These are phyloP conservation scores for Daktulosphaira vitifoliae DNA, from an alignment of 1,140 invertebrate genomes.

Conservation along the genomic window DNA sequence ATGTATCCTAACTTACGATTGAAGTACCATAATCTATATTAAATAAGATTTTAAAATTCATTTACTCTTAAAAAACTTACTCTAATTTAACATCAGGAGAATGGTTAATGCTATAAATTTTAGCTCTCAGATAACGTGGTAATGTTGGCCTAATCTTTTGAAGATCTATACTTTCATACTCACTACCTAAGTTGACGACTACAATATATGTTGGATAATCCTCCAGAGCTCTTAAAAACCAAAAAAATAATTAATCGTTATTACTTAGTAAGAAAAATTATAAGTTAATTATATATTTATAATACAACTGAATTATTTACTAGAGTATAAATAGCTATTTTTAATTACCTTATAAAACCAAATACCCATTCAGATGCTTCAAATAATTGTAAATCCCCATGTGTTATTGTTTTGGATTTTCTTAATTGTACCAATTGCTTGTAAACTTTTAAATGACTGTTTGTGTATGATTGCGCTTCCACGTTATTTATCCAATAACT, in stretches of 20 bases:
- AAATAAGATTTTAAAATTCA: too few species aligned
- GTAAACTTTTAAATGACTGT: constrained; percentile 25
- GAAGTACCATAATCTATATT: too few species aligned
- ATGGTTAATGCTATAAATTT: constrained; percentile 12
- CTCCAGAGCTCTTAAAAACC: too few species aligned
- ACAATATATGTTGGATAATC: constrained; percentile 34
- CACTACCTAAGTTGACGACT: constrained; percentile 34
- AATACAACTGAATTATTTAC: too few species aligned
- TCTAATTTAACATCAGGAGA: background rate
- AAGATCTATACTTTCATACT: background rate
- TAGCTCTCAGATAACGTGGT: constrained; percentile 7
- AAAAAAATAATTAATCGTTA: too few species aligned
- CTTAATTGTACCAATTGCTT: background rate
- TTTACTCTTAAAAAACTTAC: too few species aligned
- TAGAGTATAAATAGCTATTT: too few species aligned
- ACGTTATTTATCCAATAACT: constrained; percentile 49
- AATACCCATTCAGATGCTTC: constrained; percentile 10
- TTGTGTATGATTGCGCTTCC: constrained; percentile 31
- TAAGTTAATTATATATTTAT: too few species aligned
- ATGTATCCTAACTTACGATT: too few species aligned
- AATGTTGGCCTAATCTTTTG: constrained; percentile 1
- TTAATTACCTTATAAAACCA: constrained; percentile 29
- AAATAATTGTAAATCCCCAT: constrained; percentile 14
- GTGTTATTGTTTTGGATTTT: background rate
- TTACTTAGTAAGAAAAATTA: too few species aligned